Evolutionary conservation across 92 coral and sea anemone genomes (phyloP), one percentile per base, ranked within the genome.

Genomic region (Phenganax subtilis): DNA sequence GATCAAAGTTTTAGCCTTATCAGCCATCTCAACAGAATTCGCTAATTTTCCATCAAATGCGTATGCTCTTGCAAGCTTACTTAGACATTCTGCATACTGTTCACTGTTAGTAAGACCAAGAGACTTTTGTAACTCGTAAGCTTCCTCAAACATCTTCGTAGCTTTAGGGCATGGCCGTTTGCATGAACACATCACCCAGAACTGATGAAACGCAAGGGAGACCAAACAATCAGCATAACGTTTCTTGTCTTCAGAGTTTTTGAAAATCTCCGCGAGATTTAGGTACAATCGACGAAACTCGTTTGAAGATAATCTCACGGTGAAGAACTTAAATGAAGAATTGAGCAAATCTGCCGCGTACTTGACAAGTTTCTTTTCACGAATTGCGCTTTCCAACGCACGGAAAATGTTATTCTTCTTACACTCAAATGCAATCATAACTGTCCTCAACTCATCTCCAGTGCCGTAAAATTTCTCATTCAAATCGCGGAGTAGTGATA

Each of bases 141-240:
- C 99, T 82, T 92, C 89, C 57, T 88, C 84, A 84, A 96, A 96
- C 88, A 84, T 89, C 77, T 87, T 65, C 3, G 91, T 97, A 16
- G 99, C 99, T 1, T 88, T 59, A 8, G 99, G 97, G 55, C 99
- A 96, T 10, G 99, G 99, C 55, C 89, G 90, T 72, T 88, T 96
- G 28, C 99, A 96, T 6, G 97, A 93, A 81, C 99, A 96, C 83
- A 79, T 79, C 31, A 79, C 83, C 83, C 83, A 79, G 54, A 79
- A 79, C 57, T 79, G 83, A 58, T 96, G 97, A 81, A 92, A 96
- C 27, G 97, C 99, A 61, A 90, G 96, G 6, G 96, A 87, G 0
- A 91, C 89, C 80, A 93, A 81, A 63, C 93, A 90, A 75, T 93
- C 87, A 67, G 97, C 87, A 83, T 90, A 88, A 11, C 94, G 85